Percentiles rank a stretch among this genome's conserved stretches.
phyloP scores from a whole-genome alignment of 2,113 vertebrate species.

The Nothoprocta pentlandii region DNA sequence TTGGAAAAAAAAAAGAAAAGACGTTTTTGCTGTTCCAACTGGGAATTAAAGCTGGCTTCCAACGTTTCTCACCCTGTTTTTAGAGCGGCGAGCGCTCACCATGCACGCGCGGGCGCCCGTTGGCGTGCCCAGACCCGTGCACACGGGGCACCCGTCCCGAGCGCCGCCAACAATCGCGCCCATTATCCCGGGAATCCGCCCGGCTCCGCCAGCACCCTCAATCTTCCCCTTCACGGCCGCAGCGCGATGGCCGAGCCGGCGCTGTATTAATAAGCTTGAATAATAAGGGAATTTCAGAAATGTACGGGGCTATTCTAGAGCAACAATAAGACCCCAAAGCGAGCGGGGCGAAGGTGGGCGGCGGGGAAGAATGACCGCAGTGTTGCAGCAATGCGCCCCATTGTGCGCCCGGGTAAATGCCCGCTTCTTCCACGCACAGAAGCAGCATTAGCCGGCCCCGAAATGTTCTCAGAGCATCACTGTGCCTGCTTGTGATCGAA shows the following conservation, averaged over 20 bases:
- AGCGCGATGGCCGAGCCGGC: slow-evolving; percentile 92
- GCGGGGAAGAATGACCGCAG: slow-evolving; percentile 94
- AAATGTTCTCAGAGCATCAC: slow-evolving; percentile 96
- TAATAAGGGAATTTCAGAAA: slow-evolving; percentile 99
- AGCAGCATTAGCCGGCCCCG: slow-evolving; percentile 94
- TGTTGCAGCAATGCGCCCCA: slow-evolving; percentile 97
- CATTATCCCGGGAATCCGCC: slow-evolving; percentile 83
- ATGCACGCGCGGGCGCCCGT: not conserved
- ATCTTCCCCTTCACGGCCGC: slow-evolving; percentile 87
- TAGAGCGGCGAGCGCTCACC: not conserved
- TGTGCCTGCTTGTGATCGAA: slow-evolving; percentile 94
- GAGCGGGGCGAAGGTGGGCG: slow-evolving; percentile 98
- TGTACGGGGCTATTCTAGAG: slow-evolving; percentile 95
- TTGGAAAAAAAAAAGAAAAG: not conserved
- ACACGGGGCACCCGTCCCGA: slow-evolving; percentile 53
- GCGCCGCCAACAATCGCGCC: slow-evolving; percentile 77
- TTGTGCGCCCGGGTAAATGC: slow-evolving; percentile 97
- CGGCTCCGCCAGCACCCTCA: slow-evolving; percentile 82
- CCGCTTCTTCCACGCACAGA: slow-evolving; percentile 95
- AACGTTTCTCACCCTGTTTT: slow-evolving; percentile 54
- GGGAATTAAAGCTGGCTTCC: slow-evolving; percentile 28
- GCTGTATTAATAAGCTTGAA: slow-evolving; percentile 99
- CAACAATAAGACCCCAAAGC: slow-evolving; percentile 97
- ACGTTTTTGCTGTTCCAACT: not conserved
- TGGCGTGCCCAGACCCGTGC: slow-evolving; percentile 46